Percentiles rank a stretch among this genome's conserved stretches.
Conservation (phyloP, 2,113 vertebrate genomes). For the Sclerurus mexicanus region DNA sequence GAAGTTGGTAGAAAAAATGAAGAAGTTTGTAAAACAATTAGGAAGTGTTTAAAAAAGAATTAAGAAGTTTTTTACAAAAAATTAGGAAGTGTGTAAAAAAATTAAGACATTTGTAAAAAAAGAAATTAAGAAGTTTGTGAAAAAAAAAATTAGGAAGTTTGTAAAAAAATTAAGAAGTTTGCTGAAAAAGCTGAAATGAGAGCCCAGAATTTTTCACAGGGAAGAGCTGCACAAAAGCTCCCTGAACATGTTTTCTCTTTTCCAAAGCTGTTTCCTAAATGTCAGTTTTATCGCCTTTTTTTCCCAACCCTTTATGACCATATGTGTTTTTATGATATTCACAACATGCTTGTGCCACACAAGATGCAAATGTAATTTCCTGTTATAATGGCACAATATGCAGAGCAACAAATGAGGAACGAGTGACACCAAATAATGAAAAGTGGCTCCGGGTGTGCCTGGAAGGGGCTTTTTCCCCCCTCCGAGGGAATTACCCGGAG, state of each 20-base stretch:
- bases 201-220: neutral
- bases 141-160: neutral
- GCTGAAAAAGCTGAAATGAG: neutral
- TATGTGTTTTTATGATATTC: constrained; percentile 80
- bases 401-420: constrained; percentile 56
- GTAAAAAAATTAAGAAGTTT: neutral
- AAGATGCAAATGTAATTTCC: constrained; percentile 77
- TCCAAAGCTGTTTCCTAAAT: constrained; percentile 70
- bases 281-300: constrained; percentile 71
- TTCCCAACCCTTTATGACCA: constrained; percentile 67
- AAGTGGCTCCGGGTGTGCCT: neutral
- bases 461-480: neutral
- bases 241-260: constrained; percentile 36
- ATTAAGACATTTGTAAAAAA: neutral
- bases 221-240: constrained; percentile 29
- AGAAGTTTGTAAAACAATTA: neutral
- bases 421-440: constrained; percentile 69
- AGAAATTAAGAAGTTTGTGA: neutral
- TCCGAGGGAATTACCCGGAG: constrained; percentile 16
- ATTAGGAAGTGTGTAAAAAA: neutral
- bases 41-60: neutral
- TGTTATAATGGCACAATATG: constrained; percentile 67
- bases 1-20: neutral
- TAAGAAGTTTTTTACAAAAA: no score
- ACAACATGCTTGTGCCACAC: constrained; percentile 77